These are phyloP conservation scores for Poeciliopsis occidentalis DNA, from an alignment of 2,113 vertebrate species.

Conservation along the genomic window DNA sequence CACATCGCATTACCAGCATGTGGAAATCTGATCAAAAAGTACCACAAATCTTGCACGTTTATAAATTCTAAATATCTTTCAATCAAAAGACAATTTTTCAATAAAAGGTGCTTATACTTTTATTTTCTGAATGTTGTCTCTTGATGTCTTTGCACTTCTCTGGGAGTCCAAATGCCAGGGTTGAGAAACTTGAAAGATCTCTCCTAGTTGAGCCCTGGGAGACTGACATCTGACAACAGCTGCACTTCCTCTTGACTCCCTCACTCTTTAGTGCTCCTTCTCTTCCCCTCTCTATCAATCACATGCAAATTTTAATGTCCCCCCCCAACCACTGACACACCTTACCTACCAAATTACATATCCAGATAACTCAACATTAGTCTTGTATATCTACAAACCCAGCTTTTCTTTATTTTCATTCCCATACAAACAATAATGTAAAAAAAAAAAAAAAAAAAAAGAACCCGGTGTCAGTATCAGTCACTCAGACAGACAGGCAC, in stretches of 20 bases:
- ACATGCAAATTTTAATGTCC: conserved; percentile 40
- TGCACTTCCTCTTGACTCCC: conserved; percentile 45
- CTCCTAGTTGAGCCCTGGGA: conserved; percentile 43
- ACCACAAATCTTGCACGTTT: not conserved
- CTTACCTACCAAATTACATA: conserved; percentile 6
- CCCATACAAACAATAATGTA: conserved; percentile 8
- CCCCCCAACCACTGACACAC: conserved; percentile 10
- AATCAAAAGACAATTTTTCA: not conserved
- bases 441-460: not conserved
- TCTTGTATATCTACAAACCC: not conserved
- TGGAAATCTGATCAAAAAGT: not conserved
- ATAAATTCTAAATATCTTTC: conserved; percentile 1
- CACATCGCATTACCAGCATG: not conserved
- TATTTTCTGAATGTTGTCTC: conserved; percentile 5
- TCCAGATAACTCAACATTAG: not conserved
- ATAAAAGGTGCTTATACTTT: not conserved
- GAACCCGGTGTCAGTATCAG: conserved; percentile 20
- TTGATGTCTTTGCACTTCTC: conserved; percentile 24
- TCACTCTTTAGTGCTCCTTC: conserved; percentile 8
- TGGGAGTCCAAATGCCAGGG: conserved; percentile 36
- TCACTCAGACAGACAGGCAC: conserved; percentile 15
- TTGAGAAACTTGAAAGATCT: conserved; percentile 51
- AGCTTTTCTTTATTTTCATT: conserved; percentile 5
- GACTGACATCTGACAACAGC: conserved; percentile 66
- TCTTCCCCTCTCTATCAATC: conserved; percentile 46